phyloP scores from a whole-genome alignment of 2,113 vertebrate genomes.

The Daboia siamensis region DNA sequence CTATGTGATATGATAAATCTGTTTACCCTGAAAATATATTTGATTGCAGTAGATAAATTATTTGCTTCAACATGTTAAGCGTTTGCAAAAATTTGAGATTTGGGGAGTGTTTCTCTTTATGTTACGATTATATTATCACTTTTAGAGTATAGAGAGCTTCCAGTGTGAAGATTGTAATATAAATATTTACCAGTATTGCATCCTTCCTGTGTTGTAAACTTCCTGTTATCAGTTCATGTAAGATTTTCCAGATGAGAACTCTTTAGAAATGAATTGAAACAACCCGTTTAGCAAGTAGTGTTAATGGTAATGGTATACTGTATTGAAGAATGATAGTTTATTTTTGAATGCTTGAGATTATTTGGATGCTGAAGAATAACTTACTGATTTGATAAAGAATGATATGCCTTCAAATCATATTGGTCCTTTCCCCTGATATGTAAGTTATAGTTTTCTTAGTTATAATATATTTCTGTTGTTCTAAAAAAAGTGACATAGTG shows the following conservation, averaged over 20 bases:
- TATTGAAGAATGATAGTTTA: not conserved
- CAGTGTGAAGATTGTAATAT: not conserved
- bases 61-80: not conserved
- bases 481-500: not conserved
- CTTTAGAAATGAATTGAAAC: not conserved
- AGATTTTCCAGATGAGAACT: not conserved
- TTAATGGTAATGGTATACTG: not conserved
- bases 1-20: slow-evolving; percentile 6
- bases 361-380: not conserved
- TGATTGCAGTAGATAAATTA: slow-evolving; percentile 9
- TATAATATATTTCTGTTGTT: not conserved
- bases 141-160: not conserved
- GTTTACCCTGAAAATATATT: not conserved
- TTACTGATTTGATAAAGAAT: not conserved
- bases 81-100: not conserved
- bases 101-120: not conserved
- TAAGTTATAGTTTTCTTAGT: not conserved
- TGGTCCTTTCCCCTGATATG: not conserved
- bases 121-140: not conserved
- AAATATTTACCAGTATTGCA: not conserved
- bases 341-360: not conserved
- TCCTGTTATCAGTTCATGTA: not conserved
- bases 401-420: not conserved
- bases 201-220: not conserved
- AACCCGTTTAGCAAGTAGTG: not conserved